phyloP scores from a whole-genome alignment of 2,888 invertebrate species.

The Platerodrilus igneus region DNA sequence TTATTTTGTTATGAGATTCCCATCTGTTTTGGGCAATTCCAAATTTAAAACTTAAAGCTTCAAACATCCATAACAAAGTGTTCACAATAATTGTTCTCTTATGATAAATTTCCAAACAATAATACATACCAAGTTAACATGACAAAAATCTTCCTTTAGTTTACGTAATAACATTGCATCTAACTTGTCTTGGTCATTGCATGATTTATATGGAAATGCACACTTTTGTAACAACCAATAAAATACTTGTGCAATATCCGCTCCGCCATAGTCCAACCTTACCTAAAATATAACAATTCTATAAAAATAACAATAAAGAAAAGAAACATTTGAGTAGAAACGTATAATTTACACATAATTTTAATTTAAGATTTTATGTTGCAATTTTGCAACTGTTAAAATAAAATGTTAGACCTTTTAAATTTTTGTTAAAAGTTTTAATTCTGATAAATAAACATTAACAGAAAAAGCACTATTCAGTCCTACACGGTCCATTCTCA shows the following conservation, averaged over 20 bases:
- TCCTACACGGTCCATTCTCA: too few species aligned
- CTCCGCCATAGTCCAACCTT: slow-evolving; percentile 83
- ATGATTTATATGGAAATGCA: slow-evolving; percentile 83
- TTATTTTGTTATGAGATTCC: too few species aligned
- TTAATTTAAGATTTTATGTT: background rate
- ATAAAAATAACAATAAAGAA: slow-evolving; percentile 1
- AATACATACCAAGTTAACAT: slow-evolving; percentile 66
- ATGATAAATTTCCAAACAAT: background rate
- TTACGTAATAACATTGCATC: slow-evolving; percentile 78
- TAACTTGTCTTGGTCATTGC: slow-evolving; percentile 66
- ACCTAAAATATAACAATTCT: too few species aligned
- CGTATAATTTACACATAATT: too few species aligned
- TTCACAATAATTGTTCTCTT: too few species aligned
- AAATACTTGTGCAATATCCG: slow-evolving; percentile 86
- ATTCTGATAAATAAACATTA: too few species aligned
- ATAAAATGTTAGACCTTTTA: background rate
- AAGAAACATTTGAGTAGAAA: background rate
- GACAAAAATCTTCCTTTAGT: slow-evolving; percentile 86
- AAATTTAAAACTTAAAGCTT: too few species aligned
- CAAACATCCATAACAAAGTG: too few species aligned
- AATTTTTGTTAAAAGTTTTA: too few species aligned
- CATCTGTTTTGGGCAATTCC: too few species aligned
- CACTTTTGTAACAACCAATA: slow-evolving; percentile 85
- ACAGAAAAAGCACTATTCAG: too few species aligned
- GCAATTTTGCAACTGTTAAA: slow-evolving; percentile 1